Percentiles rank a stretch among this genome's conserved stretches.
Evolutionary conservation across 2,113 vertebrate genomes (phyloP).

Genomic region (Regulus satrapa): DNA sequence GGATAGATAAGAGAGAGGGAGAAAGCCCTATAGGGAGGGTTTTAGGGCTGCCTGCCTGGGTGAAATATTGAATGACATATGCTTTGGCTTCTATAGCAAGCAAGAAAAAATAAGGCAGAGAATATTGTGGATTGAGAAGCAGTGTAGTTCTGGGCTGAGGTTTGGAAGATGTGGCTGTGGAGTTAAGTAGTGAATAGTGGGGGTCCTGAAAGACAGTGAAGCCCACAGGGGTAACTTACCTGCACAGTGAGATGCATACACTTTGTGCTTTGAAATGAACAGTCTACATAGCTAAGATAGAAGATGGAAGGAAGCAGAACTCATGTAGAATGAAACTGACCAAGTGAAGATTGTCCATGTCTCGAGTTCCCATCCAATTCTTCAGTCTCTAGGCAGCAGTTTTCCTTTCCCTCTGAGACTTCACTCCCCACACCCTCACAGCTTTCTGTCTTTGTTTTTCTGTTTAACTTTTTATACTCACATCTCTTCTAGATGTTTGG

Average conservation of each 20-base stretch:
- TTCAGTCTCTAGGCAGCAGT: not conserved
- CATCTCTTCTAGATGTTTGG: not conserved
- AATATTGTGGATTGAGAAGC: not conserved
- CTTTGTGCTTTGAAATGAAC: not conserved
- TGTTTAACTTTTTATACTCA: not conserved
- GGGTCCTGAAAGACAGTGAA: not conserved
- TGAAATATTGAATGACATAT: not conserved
- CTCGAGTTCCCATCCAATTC: not conserved
- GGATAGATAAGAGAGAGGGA: not conserved
- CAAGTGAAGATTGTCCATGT: not conserved
- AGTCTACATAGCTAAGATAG: not conserved
- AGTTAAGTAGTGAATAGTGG: not conserved
- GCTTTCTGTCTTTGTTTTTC: not conserved
- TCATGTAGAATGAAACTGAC: not conserved
- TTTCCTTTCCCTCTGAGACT: not conserved
- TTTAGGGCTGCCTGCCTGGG: not conserved
- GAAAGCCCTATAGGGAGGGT: not conserved
- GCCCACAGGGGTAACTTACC: not conserved
- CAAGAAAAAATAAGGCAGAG: not conserved
- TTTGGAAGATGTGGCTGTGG: not conserved
- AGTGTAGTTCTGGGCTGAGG: not conserved
- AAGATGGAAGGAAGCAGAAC: not conserved
- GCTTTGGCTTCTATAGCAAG: not conserved
- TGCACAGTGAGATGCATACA: rapidly evolving
- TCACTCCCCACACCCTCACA: rapidly evolving